Conservation (phyloP, 2,797 vertebrate genomes). For the Gorsachius magnificus region DNA sequence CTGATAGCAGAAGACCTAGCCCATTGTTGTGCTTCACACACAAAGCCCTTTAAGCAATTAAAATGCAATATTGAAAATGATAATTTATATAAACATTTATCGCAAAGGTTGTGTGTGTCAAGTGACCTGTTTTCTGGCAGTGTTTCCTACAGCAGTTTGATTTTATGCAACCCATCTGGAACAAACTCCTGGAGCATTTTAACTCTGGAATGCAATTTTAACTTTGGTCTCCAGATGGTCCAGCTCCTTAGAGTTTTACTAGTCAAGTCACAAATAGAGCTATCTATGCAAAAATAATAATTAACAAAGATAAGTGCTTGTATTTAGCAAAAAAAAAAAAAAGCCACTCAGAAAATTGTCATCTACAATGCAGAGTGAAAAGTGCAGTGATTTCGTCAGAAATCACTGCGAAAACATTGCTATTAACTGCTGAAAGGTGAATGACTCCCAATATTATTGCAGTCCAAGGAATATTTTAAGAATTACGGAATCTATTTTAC, state of each 20-base stretch:
- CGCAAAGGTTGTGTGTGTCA: not conserved
- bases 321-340: not conserved
- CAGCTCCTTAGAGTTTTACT: constrained; percentile 21
- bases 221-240: constrained; percentile 32
- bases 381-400: not conserved
- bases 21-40: not conserved
- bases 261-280: constrained; percentile 31
- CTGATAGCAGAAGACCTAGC: not conserved
- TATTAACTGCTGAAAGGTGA: not conserved
- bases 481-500: not conserved
- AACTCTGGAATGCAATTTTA: constrained; percentile 22
- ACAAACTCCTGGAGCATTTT: not conserved
- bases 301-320: not conserved
- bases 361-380: not conserved
- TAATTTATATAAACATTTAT: not conserved
- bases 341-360: not conserved
- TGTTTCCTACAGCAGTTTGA: not conserved
- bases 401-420: not conserved
- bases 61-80: not conserved
- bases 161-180: constrained; percentile 36
- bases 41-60: not conserved
- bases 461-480: not conserved
- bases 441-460: not conserved
- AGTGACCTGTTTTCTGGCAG: constrained; percentile 19
- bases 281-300: constrained; percentile 29